Evolutionary conservation across 2,797 vertebrate species (phyloP).

Genomic region (Novumbra hubbsi): DNA sequence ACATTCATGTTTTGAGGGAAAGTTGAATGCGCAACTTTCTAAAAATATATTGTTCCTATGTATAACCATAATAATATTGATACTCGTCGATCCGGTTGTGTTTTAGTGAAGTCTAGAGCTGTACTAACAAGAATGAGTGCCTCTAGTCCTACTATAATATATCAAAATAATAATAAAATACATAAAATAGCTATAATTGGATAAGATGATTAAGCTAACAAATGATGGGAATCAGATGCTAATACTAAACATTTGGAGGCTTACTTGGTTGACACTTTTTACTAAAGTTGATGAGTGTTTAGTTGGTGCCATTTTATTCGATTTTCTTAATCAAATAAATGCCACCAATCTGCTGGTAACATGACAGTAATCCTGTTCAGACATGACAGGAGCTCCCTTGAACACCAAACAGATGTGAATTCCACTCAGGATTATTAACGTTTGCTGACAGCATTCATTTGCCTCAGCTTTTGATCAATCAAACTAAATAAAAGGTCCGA

Average conservation of each 20-base stretch:
- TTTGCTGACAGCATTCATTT: constrained; percentile 21
- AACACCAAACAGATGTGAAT: constrained; percentile 34
- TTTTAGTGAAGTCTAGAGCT: no score
- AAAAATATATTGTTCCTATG: neutral
- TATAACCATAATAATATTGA: neutral
- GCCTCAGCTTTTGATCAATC: constrained; percentile 12
- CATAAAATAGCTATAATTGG: neutral
- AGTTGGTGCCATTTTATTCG: no score
- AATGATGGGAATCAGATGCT: neutral
- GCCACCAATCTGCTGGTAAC: no score
- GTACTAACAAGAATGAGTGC: no score
- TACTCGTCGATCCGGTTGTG: no score
- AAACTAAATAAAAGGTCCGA: constrained; percentile 6
- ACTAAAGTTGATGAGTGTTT: neutral
- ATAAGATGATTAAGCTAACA: no score
- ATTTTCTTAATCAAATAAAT: no score
- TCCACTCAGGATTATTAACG: constrained; percentile 16
- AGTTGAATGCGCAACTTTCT: neutral
- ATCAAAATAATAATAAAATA: neutral
- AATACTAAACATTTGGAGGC: neutral
- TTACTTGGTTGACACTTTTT: neutral
- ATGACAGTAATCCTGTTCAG: neutral
- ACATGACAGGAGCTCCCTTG: constrained; percentile 9
- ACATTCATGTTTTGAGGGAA: neutral
- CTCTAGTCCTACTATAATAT: no score